Conservation (phyloP, 2,888 invertebrate species). For the Pyrochroa serraticornis region DNA sequence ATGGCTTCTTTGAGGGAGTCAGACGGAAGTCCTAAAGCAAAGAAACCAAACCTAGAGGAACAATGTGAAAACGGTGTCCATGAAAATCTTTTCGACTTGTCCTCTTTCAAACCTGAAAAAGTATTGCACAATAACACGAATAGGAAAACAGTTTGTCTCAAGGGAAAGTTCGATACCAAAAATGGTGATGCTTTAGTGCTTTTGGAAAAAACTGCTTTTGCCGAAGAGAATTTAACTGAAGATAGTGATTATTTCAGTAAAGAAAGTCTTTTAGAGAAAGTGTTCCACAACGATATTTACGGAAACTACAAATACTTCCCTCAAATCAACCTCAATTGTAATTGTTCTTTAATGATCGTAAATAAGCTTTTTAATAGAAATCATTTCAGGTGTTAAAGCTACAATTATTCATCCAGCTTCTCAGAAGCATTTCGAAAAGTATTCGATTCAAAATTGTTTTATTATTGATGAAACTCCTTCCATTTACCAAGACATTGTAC, state of each 20-base stretch:
- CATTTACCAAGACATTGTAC: slow-evolving; percentile 78
- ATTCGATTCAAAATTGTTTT: slow-evolving; percentile 73
- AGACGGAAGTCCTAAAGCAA: slow-evolving; percentile 26
- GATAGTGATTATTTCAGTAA: slow-evolving; percentile 65
- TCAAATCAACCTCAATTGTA: slow-evolving; percentile 63
- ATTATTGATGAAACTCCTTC: slow-evolving; percentile 85
- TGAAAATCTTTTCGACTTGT: slow-evolving; percentile 60
- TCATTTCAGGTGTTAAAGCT: slow-evolving; percentile 77
- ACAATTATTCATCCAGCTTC: slow-evolving; percentile 94
- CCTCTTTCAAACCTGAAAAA: slow-evolving; percentile 69
- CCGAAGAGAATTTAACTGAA: slow-evolving; percentile 65
- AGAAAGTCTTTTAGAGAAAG: slow-evolving; percentile 65
- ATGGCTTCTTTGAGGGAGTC: slow-evolving; percentile 27
- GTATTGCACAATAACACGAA: slow-evolving; percentile 75
- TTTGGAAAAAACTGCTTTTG: slow-evolving; percentile 83
- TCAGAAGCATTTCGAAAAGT: slow-evolving; percentile 89
- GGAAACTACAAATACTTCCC: slow-evolving; percentile 78
- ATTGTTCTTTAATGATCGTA: slow-evolving; percentile 42
- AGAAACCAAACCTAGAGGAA: slow-evolving; percentile 38
- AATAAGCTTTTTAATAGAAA: slow-evolving; percentile 1
- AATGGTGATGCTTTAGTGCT: slow-evolving; percentile 73
- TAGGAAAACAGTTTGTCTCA: slow-evolving; percentile 72
- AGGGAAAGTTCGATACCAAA: slow-evolving; percentile 70
- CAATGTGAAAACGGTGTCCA: slow-evolving; percentile 41
- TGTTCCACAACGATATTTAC: slow-evolving; percentile 84